Evolutionary conservation across 2,113 vertebrate species (phyloP).

Genomic region (Microcebus jonahi): DNA sequence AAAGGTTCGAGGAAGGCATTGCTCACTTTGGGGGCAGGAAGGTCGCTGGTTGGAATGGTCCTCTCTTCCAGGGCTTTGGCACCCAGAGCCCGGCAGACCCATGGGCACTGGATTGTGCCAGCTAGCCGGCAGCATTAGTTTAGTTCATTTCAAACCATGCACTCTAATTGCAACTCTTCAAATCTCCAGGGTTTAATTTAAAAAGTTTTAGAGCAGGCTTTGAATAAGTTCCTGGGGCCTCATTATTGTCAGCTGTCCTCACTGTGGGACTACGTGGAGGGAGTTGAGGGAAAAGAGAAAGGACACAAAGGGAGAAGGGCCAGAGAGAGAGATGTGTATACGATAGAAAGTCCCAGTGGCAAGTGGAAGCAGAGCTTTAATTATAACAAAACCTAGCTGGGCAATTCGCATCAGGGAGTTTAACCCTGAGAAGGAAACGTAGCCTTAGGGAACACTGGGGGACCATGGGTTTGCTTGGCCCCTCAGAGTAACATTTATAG

Average conservation of each 20-base stretch:
- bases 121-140: not conserved
- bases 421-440: not conserved
- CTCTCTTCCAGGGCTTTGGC: fast-evolving
- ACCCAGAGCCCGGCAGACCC: not conserved
- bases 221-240: not conserved
- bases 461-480: not conserved
- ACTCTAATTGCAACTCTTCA: constrained; percentile 34
- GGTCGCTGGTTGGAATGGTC: not conserved
- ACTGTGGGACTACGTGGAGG: not conserved
- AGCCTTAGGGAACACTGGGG: not conserved
- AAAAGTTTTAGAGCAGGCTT: constrained; percentile 64
- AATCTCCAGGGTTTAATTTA: constrained; percentile 70
- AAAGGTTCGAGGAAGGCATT: not conserved
- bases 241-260: not conserved
- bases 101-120: not conserved
- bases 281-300: not conserved
- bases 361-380: constrained; percentile 17
- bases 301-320: not conserved
- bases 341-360: not conserved
- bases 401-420: constrained; percentile 18
- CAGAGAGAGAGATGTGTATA: not conserved
- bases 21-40: not conserved
- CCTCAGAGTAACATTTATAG: not conserved
- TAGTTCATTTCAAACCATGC: not conserved
- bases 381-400: constrained; percentile 53